Conservation (phyloP, 2,888 invertebrate genomes). For the Stenurella melanura region DNA sequence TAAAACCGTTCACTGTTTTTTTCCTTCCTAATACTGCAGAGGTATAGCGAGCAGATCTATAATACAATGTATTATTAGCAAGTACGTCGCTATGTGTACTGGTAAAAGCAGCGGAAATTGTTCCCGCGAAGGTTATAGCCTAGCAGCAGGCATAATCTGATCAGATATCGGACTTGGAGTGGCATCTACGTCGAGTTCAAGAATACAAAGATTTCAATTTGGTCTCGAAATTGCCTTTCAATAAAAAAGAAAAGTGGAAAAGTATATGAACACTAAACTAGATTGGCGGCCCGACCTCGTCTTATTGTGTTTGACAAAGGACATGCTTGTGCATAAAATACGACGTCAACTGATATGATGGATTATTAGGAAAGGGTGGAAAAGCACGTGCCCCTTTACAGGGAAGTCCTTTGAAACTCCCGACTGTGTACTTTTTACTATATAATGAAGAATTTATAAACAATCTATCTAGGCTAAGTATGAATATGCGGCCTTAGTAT, state of each 20-base stretch:
- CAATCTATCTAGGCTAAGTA: too few species aligned
- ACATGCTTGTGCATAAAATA: conserved; percentile 62
- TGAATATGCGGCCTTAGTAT: too few species aligned
- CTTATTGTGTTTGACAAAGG: conserved; percentile 62
- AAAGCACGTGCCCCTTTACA: conserved; percentile 35
- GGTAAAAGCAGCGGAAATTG: conserved; percentile 40
- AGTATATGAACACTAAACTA: conserved; percentile 72
- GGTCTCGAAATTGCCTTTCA: conserved; percentile 73
- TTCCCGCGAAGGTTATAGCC: conserved; percentile 61
- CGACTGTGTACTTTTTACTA: not conserved
- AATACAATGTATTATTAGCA: not conserved
- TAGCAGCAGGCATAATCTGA: conserved; percentile 70
- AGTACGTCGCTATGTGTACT: not conserved
- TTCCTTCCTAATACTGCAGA: too few species aligned
- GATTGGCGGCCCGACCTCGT: conserved; percentile 62
- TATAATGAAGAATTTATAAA: not conserved
- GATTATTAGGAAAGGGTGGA: conserved; percentile 54
- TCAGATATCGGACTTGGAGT: conserved; percentile 72
- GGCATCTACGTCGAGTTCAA: conserved; percentile 71
- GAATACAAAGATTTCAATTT: conserved; percentile 74
- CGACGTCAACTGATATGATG: conserved; percentile 59
- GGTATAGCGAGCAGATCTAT: too few species aligned
- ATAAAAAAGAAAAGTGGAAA: conserved; percentile 71
- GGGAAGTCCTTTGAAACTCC: not conserved
- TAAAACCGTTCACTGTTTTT: too few species aligned